Percentiles rank a stretch among this genome's conserved stretches.
These are phyloP conservation scores for Meloe dianella DNA, from an alignment of 2,888 invertebrate species.

Conservation along the genomic window DNA sequence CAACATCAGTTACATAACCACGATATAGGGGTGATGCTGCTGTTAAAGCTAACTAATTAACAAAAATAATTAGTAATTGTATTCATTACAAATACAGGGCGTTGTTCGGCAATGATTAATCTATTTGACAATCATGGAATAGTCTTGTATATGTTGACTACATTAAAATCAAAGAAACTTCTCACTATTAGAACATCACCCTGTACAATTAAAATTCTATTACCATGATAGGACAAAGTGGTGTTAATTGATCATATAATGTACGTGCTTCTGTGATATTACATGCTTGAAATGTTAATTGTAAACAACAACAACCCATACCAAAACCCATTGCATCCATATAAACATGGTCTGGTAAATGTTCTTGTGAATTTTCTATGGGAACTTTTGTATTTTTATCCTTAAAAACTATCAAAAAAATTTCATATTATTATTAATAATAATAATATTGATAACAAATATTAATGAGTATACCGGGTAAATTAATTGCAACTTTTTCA, in stretches of 20 bases:
- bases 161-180: too few relatives aligned
- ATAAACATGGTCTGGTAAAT: constrained; percentile 89
- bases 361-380: constrained; percentile 76
- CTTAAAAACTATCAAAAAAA: constrained; percentile 74
- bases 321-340: constrained; percentile 99
- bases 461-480: constrained; percentile 78
- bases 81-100: not conserved
- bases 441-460: not conserved
- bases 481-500: constrained; percentile 94
- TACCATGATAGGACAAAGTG: constrained; percentile 96
- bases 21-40: constrained; percentile 96
- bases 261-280: constrained; percentile 95
- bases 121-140: too few relatives aligned
- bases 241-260: constrained; percentile 96
- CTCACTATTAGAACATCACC: not conserved
- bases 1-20: constrained; percentile 92
- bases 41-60: constrained; percentile 84
- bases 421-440: not conserved
- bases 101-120: too few relatives aligned
- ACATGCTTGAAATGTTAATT: constrained; percentile 95
- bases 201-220: constrained; percentile 31
- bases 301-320: constrained; percentile 98
- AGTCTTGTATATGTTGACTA: too few relatives aligned
- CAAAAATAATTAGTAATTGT: too few relatives aligned
- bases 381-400: constrained; percentile 87